Conservation (phyloP, 1,140 invertebrate species). For the Drosophila nasuta region DNA sequence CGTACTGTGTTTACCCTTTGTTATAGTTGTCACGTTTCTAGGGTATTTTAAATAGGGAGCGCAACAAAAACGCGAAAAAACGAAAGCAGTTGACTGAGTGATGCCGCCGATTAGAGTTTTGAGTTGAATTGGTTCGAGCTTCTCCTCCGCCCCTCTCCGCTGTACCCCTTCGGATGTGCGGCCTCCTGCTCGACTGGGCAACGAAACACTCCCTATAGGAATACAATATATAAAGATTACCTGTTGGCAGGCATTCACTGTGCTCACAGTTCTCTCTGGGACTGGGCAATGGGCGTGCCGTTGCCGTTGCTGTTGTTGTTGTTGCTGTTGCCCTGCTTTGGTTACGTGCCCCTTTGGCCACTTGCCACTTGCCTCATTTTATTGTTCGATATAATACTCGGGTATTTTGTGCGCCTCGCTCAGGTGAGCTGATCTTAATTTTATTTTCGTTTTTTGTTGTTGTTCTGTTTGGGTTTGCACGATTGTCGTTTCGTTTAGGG, state of each 20-base stretch:
- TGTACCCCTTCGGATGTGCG: conserved; percentile 19
- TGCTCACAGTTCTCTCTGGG: conserved; percentile 16
- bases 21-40: not conserved
- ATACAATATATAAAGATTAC: conserved; percentile 47
- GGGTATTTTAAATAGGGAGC: conserved; percentile 1
- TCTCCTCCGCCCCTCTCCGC: not conserved
- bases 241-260: conserved; percentile 60
- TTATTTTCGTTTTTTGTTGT: conserved; percentile 19
- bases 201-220: conserved; percentile 22
- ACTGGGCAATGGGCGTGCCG: conserved; percentile 53
- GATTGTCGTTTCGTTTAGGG: conserved; percentile 26
- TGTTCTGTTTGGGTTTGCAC: conserved; percentile 18
- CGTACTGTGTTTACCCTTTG: not conserved
- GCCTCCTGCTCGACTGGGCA: not conserved
- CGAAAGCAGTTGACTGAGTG: conserved; percentile 56
- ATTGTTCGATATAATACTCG: conserved; percentile 3
- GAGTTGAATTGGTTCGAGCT: conserved; percentile 10
- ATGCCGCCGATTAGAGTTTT: conserved; percentile 29
- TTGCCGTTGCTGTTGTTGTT: not conserved
- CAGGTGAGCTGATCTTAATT: conserved; percentile 53
- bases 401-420: conserved; percentile 1
- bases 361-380: conserved; percentile 47
- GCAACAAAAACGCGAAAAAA: conserved; percentile 38
- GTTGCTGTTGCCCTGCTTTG: conserved; percentile 25
- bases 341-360: conserved; percentile 19